A percentile compares a stretch with the other conserved stretches of the same genome.
phyloP scores from a whole-genome alignment of 2,797 vertebrate species.

The Pseudopleuronectes americanus region DNA sequence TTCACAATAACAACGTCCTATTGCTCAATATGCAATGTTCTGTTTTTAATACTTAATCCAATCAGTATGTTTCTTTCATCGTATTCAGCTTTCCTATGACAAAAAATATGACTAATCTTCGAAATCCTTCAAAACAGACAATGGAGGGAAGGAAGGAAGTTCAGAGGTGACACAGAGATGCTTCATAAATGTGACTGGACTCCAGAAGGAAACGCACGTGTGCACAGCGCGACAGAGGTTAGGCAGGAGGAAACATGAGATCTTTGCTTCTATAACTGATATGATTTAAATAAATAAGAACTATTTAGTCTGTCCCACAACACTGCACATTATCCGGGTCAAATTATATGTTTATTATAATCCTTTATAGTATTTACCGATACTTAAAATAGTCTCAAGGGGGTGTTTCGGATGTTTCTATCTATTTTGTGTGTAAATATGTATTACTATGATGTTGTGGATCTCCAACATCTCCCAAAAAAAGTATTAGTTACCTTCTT shows the following conservation, averaged over 20 bases:
- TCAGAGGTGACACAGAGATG: conserved; percentile 46
- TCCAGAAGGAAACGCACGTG: conserved; percentile 48
- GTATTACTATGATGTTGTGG: not conserved
- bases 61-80: conserved; percentile 20
- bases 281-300: not conserved
- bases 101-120: conserved; percentile 56
- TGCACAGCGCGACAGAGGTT: conserved; percentile 20
- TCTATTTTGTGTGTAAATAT: not conserved
- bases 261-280: conserved; percentile 3
- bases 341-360: not conserved
- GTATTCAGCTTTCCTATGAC: conserved; percentile 37
- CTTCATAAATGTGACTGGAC: conserved; percentile 46
- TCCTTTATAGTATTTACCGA: not conserved
- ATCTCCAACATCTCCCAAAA: not conserved
- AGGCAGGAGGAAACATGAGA: conserved; percentile 6
- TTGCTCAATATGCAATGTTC: not conserved
- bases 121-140: conserved; percentile 62
- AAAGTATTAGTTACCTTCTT: conserved; percentile 84
- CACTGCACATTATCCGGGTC: not conserved
- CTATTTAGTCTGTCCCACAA: not conserved
- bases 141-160: conserved; percentile 76
- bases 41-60: conserved; percentile 13
- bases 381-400: not conserved
- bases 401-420: too few relatives aligned
- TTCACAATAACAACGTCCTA: not conserved